These are phyloP conservation scores for Pseudomyrmex dendroicus DNA, from an alignment of 1,140 invertebrate species.

Conservation along the genomic window DNA sequence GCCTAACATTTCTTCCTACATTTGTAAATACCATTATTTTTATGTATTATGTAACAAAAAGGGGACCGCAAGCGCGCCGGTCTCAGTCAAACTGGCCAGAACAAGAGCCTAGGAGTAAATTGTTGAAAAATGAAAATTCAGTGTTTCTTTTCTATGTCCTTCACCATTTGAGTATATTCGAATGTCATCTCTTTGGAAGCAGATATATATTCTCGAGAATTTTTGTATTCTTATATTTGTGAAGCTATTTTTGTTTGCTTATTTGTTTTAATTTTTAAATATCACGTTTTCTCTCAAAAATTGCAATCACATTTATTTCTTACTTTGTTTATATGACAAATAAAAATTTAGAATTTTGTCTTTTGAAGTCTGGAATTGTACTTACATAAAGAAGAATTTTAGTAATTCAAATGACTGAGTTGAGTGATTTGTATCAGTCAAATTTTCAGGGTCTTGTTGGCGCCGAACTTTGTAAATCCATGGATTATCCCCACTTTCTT, in stretches of 20 bases:
- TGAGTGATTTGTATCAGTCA: too few species aligned
- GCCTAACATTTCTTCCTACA: slow-evolving; percentile 76
- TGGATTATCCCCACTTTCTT: too few species aligned
- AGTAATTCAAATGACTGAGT: too few species aligned
- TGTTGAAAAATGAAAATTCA: slow-evolving; percentile 73
- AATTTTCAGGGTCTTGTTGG: too few species aligned
- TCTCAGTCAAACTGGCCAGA: slow-evolving; percentile 73
- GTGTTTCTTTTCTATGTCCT: slow-evolving; percentile 49
- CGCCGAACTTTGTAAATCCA: too few species aligned
- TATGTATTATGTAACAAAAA: slow-evolving; percentile 75
- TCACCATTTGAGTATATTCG: not conserved
- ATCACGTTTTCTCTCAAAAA: not conserved
- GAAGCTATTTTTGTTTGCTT: not conserved
- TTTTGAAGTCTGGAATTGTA: too few species aligned
- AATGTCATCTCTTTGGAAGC: not conserved
- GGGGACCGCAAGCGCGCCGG: slow-evolving; percentile 63
- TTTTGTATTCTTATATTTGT: not conserved
- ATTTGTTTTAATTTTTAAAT: not conserved
- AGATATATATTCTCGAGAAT: too few species aligned
- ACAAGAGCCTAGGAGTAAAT: slow-evolving; percentile 77
- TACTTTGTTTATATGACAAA: not conserved
- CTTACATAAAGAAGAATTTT: too few species aligned
- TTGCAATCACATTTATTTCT: not conserved
- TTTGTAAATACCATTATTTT: slow-evolving; percentile 79
- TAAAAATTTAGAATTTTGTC: too few species aligned